Conservation (phyloP, 2,888 invertebrate species). For the Capitulum mitella region DNA sequence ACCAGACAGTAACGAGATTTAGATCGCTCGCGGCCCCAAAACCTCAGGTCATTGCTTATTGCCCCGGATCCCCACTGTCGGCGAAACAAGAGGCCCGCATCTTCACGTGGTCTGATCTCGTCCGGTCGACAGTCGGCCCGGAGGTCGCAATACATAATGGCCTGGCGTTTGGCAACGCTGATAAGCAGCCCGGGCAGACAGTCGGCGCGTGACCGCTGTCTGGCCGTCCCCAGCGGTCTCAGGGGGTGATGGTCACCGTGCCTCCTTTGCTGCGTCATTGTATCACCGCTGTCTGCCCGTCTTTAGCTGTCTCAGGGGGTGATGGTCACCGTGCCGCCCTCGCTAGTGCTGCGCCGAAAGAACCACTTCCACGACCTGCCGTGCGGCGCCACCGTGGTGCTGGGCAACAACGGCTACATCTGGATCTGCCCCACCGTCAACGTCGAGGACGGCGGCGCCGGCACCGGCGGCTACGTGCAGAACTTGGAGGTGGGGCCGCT, state of each 20-base stretch:
- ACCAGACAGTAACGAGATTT: too few species aligned
- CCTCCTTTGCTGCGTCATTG: slow-evolving; percentile 86
- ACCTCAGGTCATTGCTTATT: too few species aligned
- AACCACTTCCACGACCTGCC: slow-evolving; percentile 91
- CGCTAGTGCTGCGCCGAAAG: slow-evolving; percentile 83
- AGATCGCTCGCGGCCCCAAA: too few species aligned
- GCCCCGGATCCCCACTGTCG: too few species aligned
- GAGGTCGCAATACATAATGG: too few species aligned
- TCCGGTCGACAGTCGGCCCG: too few species aligned
- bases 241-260: slow-evolving; percentile 82
- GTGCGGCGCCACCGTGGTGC: slow-evolving; percentile 82
- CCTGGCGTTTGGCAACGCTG: too few species aligned
- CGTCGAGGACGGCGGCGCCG: slow-evolving; percentile 54
- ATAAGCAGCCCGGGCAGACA: too few species aligned
- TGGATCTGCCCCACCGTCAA: slow-evolving; percentile 73
- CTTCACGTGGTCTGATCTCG: too few species aligned
- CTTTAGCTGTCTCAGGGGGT: slow-evolving; percentile 77
- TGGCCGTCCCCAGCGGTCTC: slow-evolving; percentile 55
- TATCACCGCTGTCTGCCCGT: not conserved
- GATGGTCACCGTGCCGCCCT: slow-evolving; percentile 81
- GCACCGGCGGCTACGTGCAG: slow-evolving; percentile 66
- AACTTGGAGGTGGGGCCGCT: slow-evolving; percentile 64
- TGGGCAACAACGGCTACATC: slow-evolving; percentile 94
- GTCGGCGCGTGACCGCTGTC: not conserved
- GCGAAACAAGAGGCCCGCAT: too few species aligned